Conservation (phyloP, 2,888 invertebrate genomes). For the Athalia circularis region DNA sequence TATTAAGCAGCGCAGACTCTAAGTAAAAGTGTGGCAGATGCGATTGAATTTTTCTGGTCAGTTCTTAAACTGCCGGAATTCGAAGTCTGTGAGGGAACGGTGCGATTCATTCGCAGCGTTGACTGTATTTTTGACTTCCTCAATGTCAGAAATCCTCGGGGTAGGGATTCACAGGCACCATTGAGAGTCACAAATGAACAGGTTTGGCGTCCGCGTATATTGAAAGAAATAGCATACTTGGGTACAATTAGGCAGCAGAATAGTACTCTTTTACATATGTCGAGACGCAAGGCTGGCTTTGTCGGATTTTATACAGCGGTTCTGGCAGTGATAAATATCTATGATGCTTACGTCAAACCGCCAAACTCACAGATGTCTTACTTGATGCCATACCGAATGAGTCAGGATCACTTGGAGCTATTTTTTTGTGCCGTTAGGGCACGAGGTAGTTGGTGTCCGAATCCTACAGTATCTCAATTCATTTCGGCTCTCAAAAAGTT, state of each 20-base stretch:
- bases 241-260: constrained; percentile 12
- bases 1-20: constrained; percentile 58
- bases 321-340: constrained; percentile 35
- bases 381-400: constrained; percentile 27
- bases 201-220: constrained; percentile 41
- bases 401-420: constrained; percentile 44
- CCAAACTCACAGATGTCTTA: constrained; percentile 40
- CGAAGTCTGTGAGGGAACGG: constrained; percentile 52
- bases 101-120: constrained; percentile 53
- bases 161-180: constrained; percentile 56
- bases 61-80: constrained; percentile 48
- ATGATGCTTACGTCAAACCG: constrained; percentile 43
- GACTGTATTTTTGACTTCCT: constrained; percentile 57
- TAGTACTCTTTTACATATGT: constrained; percentile 31
- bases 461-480: constrained; percentile 41
- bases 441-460: constrained; percentile 46
- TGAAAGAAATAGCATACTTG: constrained; percentile 2
- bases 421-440: constrained; percentile 48
- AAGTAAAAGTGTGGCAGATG: constrained; percentile 58
- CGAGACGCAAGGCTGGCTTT: constrained; percentile 48
- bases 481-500: constrained; percentile 39
- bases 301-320: constrained; percentile 46
- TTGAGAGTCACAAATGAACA: constrained; percentile 50
- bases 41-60: constrained; percentile 50
- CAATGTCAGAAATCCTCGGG: constrained; percentile 55